Evolutionary conservation across 1,140 invertebrate genomes (phyloP).

Genomic region (Nylanderia fulva): DNA sequence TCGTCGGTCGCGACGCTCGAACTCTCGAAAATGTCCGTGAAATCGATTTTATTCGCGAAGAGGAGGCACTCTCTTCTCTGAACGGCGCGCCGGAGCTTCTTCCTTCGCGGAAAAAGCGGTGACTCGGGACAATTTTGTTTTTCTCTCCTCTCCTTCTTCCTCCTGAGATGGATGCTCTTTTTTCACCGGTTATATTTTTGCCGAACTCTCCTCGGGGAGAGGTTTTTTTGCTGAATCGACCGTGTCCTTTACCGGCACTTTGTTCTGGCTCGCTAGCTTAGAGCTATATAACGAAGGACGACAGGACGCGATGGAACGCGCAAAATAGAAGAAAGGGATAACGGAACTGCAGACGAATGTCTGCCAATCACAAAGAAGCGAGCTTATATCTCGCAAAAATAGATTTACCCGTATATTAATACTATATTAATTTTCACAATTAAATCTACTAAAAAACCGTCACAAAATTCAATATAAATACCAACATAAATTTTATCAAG

Average conservation of each 20-base stretch:
- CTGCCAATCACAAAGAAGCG: background rate
- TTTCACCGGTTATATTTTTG: conserved; percentile 29
- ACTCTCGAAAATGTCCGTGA: conserved; percentile 57
- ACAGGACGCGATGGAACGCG: background rate
- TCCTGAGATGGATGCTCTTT: background rate
- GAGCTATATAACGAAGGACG: conserved; percentile 30
- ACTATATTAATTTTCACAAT: background rate
- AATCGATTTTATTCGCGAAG: conserved; percentile 52
- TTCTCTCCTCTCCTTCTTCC: background rate
- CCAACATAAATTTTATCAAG: background rate
- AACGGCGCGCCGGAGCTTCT: background rate
- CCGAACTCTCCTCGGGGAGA: background rate
- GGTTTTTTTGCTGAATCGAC: conserved; percentile 29
- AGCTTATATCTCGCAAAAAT: background rate
- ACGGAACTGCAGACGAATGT: conserved; percentile 12
- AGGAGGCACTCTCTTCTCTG: conserved; percentile 41
- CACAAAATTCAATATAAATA: background rate
- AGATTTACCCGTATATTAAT: background rate
- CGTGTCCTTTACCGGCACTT: conserved; percentile 38
- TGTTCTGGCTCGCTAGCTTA: conserved; percentile 38
- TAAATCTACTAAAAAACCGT: conserved; percentile 30
- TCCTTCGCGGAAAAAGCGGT: conserved; percentile 28
- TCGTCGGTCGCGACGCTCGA: conserved; percentile 30
- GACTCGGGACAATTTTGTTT: conserved; percentile 16
- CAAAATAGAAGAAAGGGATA: conserved; percentile 4